phyloP scores from a whole-genome alignment of 2,888 invertebrate genomes.

The Cheilosia vernalis region DNA sequence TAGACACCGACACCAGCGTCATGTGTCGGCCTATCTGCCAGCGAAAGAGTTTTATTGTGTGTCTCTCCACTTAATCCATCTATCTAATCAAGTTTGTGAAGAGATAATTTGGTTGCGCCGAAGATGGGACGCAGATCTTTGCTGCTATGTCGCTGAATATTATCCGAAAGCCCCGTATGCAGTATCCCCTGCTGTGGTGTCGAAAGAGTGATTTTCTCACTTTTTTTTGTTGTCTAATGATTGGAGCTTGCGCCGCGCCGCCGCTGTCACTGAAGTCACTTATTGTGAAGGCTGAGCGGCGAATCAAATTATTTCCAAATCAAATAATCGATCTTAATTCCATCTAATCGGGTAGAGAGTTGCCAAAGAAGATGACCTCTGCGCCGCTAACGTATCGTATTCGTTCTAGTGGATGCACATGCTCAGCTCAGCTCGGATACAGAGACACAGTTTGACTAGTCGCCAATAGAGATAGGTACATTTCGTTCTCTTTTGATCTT shows the following conservation, averaged over 20 bases:
- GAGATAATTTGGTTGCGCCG: slow-evolving; percentile 64
- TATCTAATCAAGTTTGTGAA: slow-evolving; percentile 65
- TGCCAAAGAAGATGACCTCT: slow-evolving; percentile 60
- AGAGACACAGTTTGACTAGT: slow-evolving; percentile 19
- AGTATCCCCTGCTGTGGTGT: slow-evolving; percentile 47
- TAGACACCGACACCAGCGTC: slow-evolving; percentile 54
- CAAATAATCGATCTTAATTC: slow-evolving; percentile 83
- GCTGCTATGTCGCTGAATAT: too few relatives aligned
- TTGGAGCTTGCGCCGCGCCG: slow-evolving; percentile 39
- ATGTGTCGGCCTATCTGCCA: slow-evolving; percentile 69
- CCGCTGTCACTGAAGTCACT: slow-evolving; percentile 54
- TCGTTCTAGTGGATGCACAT: slow-evolving; percentile 71
- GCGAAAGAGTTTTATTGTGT: slow-evolving; percentile 62
- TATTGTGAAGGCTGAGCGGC: slow-evolving; percentile 51
- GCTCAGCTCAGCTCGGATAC: slow-evolving; percentile 11
- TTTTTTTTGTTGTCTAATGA: slow-evolving; percentile 14
- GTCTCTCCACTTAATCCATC: slow-evolving; percentile 66
- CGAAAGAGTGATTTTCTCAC: slow-evolving; percentile 70
- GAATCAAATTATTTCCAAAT: slow-evolving; percentile 79
- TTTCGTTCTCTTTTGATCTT: slow-evolving; percentile 40
- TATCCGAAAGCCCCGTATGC: background rate
- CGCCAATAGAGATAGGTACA: slow-evolving; percentile 31
- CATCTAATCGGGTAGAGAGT: slow-evolving; percentile 59
- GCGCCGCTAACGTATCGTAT: slow-evolving; percentile 33
- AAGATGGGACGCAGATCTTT: slow-evolving; percentile 37